phyloP scores from a whole-genome alignment of 2,888 invertebrate species.

The Liopterus haemorrhoidalis region DNA sequence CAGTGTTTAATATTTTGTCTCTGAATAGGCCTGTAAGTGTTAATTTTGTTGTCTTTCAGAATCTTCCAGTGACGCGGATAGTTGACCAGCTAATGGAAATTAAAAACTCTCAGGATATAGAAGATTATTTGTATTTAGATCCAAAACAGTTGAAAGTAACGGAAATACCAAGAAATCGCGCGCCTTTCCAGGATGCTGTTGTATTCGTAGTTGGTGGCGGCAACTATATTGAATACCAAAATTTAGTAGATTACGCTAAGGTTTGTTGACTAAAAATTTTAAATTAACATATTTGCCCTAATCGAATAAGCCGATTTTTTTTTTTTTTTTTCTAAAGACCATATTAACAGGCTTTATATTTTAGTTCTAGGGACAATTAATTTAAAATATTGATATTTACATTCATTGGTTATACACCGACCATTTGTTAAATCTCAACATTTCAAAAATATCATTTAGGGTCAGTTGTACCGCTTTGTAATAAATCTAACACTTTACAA shows the following conservation, averaged over 20 bases:
- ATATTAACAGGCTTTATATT: no score
- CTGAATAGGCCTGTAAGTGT: no score
- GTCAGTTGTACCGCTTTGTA: no score
- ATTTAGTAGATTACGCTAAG: conserved; percentile 91
- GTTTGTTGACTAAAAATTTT: conserved; percentile 42
- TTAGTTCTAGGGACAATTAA: no score
- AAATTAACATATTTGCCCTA: no score
- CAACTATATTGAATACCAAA: conserved; percentile 99
- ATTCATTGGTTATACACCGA: no score
- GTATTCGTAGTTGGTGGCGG: conserved; percentile 91
- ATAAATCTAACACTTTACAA: no score
- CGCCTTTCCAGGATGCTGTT: conserved; percentile 79
- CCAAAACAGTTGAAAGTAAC: conserved; percentile 83
- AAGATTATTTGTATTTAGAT: conserved; percentile 90
- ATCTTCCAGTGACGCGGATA: conserved; percentile 87
- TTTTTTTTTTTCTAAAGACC: no score
- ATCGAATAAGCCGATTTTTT: no score
- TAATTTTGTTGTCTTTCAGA: conserved; percentile 51
- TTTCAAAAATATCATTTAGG: no score
- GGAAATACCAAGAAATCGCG: conserved; percentile 58
- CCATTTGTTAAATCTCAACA: no score
- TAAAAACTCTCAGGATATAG: conserved; percentile 68
- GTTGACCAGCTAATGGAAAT: conserved; percentile 86
- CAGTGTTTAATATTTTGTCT: no score
- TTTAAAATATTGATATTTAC: conserved; percentile 8